These are phyloP conservation scores for Sarcophaga bullata DNA, from an alignment of 1,140 invertebrate species.

Conservation along the genomic window DNA sequence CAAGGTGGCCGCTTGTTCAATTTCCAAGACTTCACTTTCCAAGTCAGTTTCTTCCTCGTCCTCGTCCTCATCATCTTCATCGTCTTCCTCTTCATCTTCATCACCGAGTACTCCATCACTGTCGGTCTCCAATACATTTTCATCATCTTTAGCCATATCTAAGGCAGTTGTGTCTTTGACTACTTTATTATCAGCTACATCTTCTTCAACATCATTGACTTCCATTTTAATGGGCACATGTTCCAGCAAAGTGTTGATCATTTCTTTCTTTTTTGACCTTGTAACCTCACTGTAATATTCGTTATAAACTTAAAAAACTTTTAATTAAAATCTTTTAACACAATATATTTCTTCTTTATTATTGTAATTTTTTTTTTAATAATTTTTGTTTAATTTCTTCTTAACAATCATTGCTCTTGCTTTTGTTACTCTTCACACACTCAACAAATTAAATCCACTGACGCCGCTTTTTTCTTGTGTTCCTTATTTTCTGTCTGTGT, in stretches of 20 bases:
- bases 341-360: background rate
- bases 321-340: background rate
- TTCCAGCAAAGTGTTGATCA: constrained; percentile 45
- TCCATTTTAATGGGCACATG: constrained; percentile 47
- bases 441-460: constrained; percentile 56
- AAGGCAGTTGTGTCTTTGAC: constrained; percentile 16
- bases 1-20: constrained; percentile 52
- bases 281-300: background rate
- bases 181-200: background rate
- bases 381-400: constrained; percentile 33
- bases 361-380: constrained; percentile 33
- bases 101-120: constrained; percentile 32
- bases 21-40: constrained; percentile 54
- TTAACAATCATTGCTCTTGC: background rate
- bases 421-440: constrained; percentile 16
- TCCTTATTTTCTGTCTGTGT: background rate
- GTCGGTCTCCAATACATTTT: constrained; percentile 25
- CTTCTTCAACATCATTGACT: constrained; percentile 26
- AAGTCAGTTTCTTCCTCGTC: constrained; percentile 50
- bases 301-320: too few species aligned
- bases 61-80: constrained; percentile 55
- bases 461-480: constrained; percentile 53
- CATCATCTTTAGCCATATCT: constrained; percentile 38
- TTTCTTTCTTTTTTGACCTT: constrained; percentile 18
- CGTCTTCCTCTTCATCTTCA: constrained; percentile 46